phyloP scores from a whole-genome alignment of 2,888 invertebrate genomes.

The Drosophila sordidula region DNA sequence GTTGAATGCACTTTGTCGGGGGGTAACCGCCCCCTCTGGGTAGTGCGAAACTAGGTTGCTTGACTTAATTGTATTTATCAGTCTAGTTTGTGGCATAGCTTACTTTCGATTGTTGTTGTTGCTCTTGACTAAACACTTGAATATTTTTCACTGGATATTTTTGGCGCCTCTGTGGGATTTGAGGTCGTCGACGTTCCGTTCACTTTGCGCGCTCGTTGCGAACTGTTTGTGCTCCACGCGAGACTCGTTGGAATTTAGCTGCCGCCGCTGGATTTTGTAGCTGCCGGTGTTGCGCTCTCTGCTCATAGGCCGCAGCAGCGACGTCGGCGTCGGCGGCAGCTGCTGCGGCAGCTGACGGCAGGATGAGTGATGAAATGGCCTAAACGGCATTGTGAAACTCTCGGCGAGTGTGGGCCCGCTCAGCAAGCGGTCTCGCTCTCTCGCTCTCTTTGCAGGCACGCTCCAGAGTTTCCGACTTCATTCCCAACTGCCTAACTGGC shows the following conservation, averaged over 20 bases:
- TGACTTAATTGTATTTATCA: constrained; percentile 6
- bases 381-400: constrained; percentile 65
- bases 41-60: not conserved
- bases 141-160: constrained; percentile 47
- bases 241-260: constrained; percentile 69
- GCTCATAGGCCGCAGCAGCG: constrained; percentile 27
- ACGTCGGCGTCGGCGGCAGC: constrained; percentile 1
- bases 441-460: constrained; percentile 13
- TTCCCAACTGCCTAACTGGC: constrained; percentile 12
- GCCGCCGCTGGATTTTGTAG: constrained; percentile 75
- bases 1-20: constrained; percentile 73
- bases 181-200: constrained; percentile 71
- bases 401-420: constrained; percentile 32
- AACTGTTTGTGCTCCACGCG: constrained; percentile 68
- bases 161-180: constrained; percentile 45
- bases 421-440: constrained; percentile 13
- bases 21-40: constrained; percentile 8
- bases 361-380: constrained; percentile 80
- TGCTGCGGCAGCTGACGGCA: constrained; percentile 34
- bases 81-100: constrained; percentile 27
- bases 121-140: constrained; percentile 33
- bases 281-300: constrained; percentile 18
- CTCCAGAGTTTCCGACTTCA: constrained; percentile 54
- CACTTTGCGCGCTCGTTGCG: constrained; percentile 74
- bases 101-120: constrained; percentile 53